phyloP scores from a whole-genome alignment of 35 echinoderm and acorn worm species.

The Lytechinus pictus region DNA sequence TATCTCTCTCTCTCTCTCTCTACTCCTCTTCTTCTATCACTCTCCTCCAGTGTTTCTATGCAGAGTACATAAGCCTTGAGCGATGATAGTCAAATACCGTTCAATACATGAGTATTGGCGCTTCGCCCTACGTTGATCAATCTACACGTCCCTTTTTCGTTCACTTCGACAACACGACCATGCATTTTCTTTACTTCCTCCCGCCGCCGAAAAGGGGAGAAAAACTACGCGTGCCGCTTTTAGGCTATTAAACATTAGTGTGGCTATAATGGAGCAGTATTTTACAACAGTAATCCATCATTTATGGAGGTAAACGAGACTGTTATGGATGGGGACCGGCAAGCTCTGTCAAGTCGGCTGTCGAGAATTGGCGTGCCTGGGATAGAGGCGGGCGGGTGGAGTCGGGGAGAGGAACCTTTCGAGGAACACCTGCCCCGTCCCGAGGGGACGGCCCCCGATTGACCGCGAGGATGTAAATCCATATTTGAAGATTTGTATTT shows the following conservation, averaged over 20 bases:
- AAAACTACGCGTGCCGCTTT: conserved; percentile 38
- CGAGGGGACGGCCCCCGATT: neutral
- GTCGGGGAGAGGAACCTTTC: neutral
- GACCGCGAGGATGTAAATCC: conserved; percentile 17
- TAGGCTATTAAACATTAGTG: conserved; percentile 45
- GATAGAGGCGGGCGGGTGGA: neutral
- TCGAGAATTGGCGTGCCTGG: neutral
- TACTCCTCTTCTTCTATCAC: neutral
- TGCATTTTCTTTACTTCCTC: neutral
- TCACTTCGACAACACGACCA: neutral
- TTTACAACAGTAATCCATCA: conserved; percentile 42
- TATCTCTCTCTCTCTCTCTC: neutral
- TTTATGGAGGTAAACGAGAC: conserved; percentile 12
- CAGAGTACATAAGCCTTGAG: neutral
- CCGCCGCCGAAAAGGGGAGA: neutral
- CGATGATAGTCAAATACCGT: neutral
- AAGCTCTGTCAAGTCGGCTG: neutral
- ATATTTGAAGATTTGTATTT: conserved; percentile 10
- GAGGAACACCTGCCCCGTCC: neutral
- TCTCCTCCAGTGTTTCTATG: neutral
- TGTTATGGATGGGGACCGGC: neutral
- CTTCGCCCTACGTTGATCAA: conserved; percentile 23
- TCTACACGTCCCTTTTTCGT: neutral
- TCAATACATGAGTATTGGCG: conserved; percentile 19
- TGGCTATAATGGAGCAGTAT: conserved; percentile 23